These are phyloP conservation scores for Neopelma chrysocephalum DNA, from an alignment of 2,797 vertebrate genomes.

Conservation along the genomic window DNA sequence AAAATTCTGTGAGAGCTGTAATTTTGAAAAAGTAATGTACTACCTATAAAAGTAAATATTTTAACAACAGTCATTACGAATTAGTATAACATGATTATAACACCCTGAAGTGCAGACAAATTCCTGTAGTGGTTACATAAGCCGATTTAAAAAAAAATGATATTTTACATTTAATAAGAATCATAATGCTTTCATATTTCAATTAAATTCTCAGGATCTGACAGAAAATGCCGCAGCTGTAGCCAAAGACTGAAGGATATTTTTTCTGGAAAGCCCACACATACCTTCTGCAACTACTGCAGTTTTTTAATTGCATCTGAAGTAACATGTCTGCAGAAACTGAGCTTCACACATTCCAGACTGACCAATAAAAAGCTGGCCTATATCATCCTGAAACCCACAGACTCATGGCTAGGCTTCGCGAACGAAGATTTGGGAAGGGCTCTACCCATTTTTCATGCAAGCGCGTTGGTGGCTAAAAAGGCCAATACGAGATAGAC, in stretches of 20 bases:
- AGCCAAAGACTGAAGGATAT: not conserved
- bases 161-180: not conserved
- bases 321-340: constrained; percentile 69
- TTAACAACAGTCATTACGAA: not conserved
- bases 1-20: not conserved
- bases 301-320: constrained; percentile 60
- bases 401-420: too few relatives aligned
- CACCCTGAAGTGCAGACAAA: not conserved
- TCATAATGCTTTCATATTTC: not conserved
- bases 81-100: not conserved
- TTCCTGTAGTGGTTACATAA: not conserved
- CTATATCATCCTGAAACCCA: constrained; percentile 56
- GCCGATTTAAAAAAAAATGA: not conserved
- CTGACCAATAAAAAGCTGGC: constrained; percentile 67
- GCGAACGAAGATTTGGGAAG: too few relatives aligned
- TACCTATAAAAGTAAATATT: not conserved
- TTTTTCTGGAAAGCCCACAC: not conserved
- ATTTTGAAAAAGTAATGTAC: not conserved
- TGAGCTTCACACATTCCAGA: constrained; percentile 72
- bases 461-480: too few relatives aligned
- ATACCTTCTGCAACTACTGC: constrained; percentile 57
- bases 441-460: too few relatives aligned
- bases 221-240: not conserved
- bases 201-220: not conserved
- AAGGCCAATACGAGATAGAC: too few relatives aligned